These are phyloP conservation scores for Sesia apiformis DNA, from an alignment of 2,888 invertebrate species.

Conservation along the genomic window DNA sequence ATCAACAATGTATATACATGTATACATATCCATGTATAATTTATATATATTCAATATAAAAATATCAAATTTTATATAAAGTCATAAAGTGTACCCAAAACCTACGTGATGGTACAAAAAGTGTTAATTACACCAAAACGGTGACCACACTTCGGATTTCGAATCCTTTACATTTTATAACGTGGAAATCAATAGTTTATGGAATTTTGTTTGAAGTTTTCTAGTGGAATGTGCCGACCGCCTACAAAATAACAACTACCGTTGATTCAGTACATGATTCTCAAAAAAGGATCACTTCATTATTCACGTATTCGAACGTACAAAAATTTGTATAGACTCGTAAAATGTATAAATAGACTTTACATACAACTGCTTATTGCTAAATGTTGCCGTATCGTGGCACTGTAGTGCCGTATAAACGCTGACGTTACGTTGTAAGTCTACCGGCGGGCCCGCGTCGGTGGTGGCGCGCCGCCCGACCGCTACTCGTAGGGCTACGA, in stretches of 20 bases:
- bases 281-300: conserved; percentile 70
- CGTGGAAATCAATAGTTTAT: conserved; percentile 63
- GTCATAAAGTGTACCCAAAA: conserved; percentile 76
- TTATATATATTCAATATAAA: conserved; percentile 75
- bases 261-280: conserved; percentile 70
- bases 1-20: conserved; percentile 75
- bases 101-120: conserved; percentile 74
- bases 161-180: conserved; percentile 64
- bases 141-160: conserved; percentile 60
- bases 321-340: conserved; percentile 73
- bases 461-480: not conserved
- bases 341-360: conserved; percentile 74
- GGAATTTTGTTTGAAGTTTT: conserved; percentile 64
- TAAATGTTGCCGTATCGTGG: conserved; percentile 54
- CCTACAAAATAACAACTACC: conserved; percentile 69
- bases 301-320: conserved; percentile 62
- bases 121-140: conserved; percentile 63
- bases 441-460: not conserved
- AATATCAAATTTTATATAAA: conserved; percentile 75
- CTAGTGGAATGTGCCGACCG: conserved; percentile 74
- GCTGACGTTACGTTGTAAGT: conserved; percentile 10
- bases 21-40: conserved; percentile 74
- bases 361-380: conserved; percentile 73
- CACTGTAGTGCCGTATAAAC: conserved; percentile 22
- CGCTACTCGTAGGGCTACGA: conserved; percentile 7